Percentiles rank a stretch among this genome's conserved stretches.
Evolutionary conservation across 2,113 vertebrate species (phyloP).

Genomic region (Donacobius atricapilla): DNA sequence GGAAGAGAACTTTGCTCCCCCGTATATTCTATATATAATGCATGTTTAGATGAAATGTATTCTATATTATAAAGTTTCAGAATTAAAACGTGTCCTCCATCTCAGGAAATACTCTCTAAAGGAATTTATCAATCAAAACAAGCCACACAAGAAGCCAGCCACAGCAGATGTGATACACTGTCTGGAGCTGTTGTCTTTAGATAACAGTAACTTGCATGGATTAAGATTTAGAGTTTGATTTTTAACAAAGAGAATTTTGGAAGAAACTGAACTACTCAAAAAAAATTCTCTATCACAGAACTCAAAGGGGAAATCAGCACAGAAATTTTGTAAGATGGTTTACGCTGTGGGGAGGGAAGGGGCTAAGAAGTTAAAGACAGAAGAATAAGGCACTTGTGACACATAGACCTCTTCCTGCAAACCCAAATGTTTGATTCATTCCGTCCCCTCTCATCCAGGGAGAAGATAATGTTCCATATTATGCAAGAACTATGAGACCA

Average conservation of each 20-base stretch:
- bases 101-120: neutral
- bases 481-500: conserved; percentile 49
- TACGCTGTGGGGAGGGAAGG: neutral
- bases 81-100: neutral
- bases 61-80: neutral
- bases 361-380: conserved; percentile 18
- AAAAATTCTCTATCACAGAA: neutral
- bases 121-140: neutral
- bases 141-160: neutral
- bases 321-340: neutral
- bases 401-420: conserved; percentile 8
- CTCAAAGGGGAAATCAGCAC: neutral
- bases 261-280: neutral
- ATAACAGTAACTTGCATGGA: neutral
- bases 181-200: neutral
- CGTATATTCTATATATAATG: neutral
- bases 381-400: neutral
- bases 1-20: neutral
- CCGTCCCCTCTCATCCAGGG: neutral
- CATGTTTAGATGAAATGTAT: neutral
- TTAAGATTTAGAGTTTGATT: neutral
- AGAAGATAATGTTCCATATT: conserved; percentile 18
- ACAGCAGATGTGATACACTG: neutral
- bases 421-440: conserved; percentile 43
- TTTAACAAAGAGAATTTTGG: neutral